Base-by-base conservation (phyloP, 1,140 invertebrate genomes). In the Diabrotica virgifera region DNA sequence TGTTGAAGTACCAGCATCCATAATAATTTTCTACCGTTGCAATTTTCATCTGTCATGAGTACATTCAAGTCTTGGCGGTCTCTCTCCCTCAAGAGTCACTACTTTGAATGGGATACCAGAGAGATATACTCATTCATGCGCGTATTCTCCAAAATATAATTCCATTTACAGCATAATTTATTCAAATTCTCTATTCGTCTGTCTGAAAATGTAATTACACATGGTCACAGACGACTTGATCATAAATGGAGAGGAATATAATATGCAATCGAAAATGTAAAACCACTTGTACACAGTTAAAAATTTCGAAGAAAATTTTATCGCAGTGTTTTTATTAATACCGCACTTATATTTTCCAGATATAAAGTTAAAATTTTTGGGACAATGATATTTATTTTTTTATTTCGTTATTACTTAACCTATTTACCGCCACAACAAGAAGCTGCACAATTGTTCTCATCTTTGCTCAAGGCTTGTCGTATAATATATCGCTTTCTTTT, bases 151-250 rank as follows among this genome's bases (percentile, higher is more conserved):
- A 46, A 9, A 36, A 12, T 36, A 7, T 57, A 57, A 37, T 57
- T 57, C 12, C 55, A 57, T 57, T 57, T 12, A 36, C n/a, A 7
- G 37, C 36, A 36, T 57, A n/a, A 57, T 36, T 57, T n/a, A 36
- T 57, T 57, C 36, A 37, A 57, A 57, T 36, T 57, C 55, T 36
- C 36, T 2, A 36, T 36, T 40, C 35, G 11, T n/a, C 55, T 36
- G 55, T n/a, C 36, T 37, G 55, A 36, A 57, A 57, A 57, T 57
- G 24, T 57, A 57, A 57, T 57, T 57, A 57, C n/a, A 57, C 55
- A 40, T 37, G 55, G 55, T 57, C 55, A 57, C 55, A 36, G 55
- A 36, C 36, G 55, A 57, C 55, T 57, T n/a, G 36, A 10, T 57
- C 55, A 57, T 57, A 57, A 57, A 57, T 36, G 55, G 5, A 57